Base-by-base conservation (phyloP, 2,797 vertebrate genomes). In the Ataeniobius toweri region DNA sequence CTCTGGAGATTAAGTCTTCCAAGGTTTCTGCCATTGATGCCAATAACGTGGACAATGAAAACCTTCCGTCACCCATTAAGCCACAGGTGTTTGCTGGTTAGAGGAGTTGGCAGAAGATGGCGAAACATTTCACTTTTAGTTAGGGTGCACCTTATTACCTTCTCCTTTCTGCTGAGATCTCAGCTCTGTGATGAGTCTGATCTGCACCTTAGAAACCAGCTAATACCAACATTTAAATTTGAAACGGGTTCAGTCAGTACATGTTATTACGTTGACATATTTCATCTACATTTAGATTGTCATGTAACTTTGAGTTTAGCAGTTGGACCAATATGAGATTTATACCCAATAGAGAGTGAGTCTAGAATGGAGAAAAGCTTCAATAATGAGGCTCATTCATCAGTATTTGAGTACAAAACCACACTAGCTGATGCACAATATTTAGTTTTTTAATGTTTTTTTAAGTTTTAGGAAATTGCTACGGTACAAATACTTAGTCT, bases 11-110 rank as follows among this genome's bases (percentile, higher is more conserved):
- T 53, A 94, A 93, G 53, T 88, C 96, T 1, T 95, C 94, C 65
- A 89, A 94, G 2, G 92, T 96, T 26, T 92, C 97, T 9, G 96
- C 97, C 71, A 97, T 98, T 41, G 98, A 99, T 91, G 96, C 96
- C 18, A 97, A 97, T 88, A 97, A 98, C 0, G 90, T 95, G 75
- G 97, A 99, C 90, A 96, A 96, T 2, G 97, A 99, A 86, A 96
- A 96, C 80, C 96, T 98, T 77, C 98, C 97, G 0, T 96, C 97
- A 0, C 98, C 97, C 0, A 91, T 98, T 82, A 96, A 96, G 72
- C 98, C 98, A 5, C 98, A 98, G 83, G 95, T 99, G 71, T 99
- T 98, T 1, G 96, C 97, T 53, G 97, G 97, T 74, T 99, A 95
- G 76, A 26, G 48, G 28, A 53, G 74, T 44, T 58, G 13, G 36